Evolutionary conservation across 2,888 invertebrate species (phyloP), one percentile per base, ranked within the genome.

Genomic region (Marronus borbonicus): DNA sequence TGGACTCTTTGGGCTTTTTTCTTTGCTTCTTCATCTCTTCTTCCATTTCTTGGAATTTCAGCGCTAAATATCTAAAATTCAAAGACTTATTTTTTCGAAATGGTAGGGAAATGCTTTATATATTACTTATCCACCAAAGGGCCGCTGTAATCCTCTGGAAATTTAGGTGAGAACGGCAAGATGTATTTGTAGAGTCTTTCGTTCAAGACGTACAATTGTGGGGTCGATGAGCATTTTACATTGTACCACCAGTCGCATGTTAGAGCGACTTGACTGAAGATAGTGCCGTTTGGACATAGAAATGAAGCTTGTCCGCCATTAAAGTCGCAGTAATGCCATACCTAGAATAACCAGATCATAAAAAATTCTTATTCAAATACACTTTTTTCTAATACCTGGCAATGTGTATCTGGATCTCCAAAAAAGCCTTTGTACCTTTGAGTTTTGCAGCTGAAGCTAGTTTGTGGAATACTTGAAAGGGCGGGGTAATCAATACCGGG

Each of bases 221-320:
- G 90, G 0, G 96, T 96, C 14, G 94, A 92, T 36, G 94, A 92
- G 87, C 96, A 97, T 84, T 94, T 94, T 0, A 97, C 96, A 86
- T 97, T 97, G 89, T 95, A 97, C 96, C 96, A 97, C 96, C 96
- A 97, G 87, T 97, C 97, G 85, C 96, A 96, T 0, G 96, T 96
- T 62, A 97, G 89, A 0, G 94, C 95, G 14, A 96, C 95, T 90
- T 97, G 96, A 82, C 95, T 96, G 89, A 97, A 97, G 85, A 97
- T 95, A 2, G 97, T 97, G 52, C 97, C 96, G 87, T 96, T 96
- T 68, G 96, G 96, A 85, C 96, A 97, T 50, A 97, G 89, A 87
- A 97, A 97, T 2, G 96, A 96, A 3, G 96, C 95, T 88, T 96
- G 96, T 5, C 96, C 96, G 7, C 96, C 96, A 85, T 96, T 96